Conservation (phyloP, 2,797 vertebrate species). For the Sphenodon punctatus region DNA sequence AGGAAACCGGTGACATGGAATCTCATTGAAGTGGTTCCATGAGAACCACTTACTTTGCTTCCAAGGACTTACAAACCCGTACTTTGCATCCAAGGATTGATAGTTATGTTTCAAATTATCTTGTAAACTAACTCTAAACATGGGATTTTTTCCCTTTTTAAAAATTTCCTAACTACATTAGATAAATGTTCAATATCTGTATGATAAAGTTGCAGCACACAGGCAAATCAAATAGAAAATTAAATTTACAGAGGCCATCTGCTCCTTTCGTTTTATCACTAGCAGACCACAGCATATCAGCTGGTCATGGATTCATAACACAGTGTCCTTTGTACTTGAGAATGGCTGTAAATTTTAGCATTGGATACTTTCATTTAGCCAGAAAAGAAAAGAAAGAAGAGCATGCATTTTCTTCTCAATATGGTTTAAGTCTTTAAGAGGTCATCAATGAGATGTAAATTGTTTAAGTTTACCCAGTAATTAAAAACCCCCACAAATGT, state of each 20-base stretch:
- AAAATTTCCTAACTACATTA: constrained; percentile 30
- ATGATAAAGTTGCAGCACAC: constrained; percentile 42
- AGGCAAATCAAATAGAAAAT: constrained; percentile 69
- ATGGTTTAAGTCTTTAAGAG: too few relatives aligned
- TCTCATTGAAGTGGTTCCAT: not conserved
- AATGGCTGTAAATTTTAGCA: not conserved
- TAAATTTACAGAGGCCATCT: constrained; percentile 71
- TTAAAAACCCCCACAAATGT: constrained; percentile 40
- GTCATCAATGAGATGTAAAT: constrained; percentile 48
- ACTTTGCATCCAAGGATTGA: constrained; percentile 44
- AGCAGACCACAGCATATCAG: constrained; percentile 44
- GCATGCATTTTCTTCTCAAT: too few relatives aligned
- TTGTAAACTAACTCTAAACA: constrained; percentile 42
- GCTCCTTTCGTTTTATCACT: constrained; percentile 59
- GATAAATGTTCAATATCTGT: constrained; percentile 35
- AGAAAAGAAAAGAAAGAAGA: not conserved
- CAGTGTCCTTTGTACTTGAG: constrained; percentile 22
- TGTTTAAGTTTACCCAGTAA: constrained; percentile 30
- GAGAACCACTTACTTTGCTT: too few relatives aligned
- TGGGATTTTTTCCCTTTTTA: not conserved
- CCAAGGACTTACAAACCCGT: too few relatives aligned
- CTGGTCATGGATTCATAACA: constrained; percentile 33
- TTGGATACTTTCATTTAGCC: constrained; percentile 9
- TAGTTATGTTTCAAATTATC: constrained; percentile 30
- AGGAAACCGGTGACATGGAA: not conserved